phyloP scores from a whole-genome alignment of 2,888 invertebrate genomes.

The Ariolimax columbianus region DNA sequence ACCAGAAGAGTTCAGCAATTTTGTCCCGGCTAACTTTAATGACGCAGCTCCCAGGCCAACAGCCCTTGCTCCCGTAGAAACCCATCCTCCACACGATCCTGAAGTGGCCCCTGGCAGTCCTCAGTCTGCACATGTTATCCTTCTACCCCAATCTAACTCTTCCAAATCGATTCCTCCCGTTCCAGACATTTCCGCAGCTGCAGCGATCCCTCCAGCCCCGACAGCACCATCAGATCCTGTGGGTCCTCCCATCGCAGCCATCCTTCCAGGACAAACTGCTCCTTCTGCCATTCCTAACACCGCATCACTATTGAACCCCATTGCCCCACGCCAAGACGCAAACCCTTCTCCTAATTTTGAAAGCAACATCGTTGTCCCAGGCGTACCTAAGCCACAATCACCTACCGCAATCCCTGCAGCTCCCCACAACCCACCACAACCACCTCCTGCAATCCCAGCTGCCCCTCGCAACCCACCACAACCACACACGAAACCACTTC shows the following conservation, averaged over 20 bases:
- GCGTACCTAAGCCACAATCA: too few relatives aligned
- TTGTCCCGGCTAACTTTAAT: neutral
- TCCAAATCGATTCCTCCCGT: neutral
- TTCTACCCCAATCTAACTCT: neutral
- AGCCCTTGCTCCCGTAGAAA: neutral
- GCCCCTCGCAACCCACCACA: neutral
- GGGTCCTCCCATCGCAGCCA: neutral
- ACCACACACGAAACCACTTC: conserved; percentile 19
- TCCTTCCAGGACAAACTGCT: neutral
- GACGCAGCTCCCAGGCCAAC: neutral
- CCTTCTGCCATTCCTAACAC: neutral
- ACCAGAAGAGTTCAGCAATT: neutral
- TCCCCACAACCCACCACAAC: neutral
- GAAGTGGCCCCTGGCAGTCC: neutral
- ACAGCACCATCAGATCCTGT: neutral
- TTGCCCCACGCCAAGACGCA: neutral
- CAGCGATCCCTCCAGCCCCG: neutral
- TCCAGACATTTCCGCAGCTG: neutral
- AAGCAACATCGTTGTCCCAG: neutral
- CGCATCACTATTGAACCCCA: neutral
- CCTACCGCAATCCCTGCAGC: neutral
- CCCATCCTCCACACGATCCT: neutral
- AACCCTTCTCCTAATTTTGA: neutral
- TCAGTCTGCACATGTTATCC: neutral
- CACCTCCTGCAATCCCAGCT: neutral